Conservation (phyloP, 2,888 invertebrate genomes). For the Chrysolina oricalcia region DNA sequence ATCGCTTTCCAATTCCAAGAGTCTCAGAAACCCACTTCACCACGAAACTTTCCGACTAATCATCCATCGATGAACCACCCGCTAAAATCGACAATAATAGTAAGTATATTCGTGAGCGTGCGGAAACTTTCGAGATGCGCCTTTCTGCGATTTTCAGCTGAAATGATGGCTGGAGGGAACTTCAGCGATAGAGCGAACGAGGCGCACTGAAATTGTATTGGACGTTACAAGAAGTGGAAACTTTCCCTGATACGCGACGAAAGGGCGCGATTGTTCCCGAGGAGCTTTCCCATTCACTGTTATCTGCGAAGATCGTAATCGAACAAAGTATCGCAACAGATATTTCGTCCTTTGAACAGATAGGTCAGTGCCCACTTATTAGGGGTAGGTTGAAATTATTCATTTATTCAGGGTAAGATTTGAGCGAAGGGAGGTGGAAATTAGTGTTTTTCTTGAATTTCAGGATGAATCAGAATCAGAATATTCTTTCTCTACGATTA, state of each 20-base stretch:
- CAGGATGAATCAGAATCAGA: too few species aligned
- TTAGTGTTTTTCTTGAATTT: too few species aligned
- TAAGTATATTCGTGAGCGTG: neutral
- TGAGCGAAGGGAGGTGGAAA: too few species aligned
- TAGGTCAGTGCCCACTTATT: too few species aligned
- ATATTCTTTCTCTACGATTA: too few species aligned
- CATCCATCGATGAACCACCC: neutral
- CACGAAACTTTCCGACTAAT: neutral
- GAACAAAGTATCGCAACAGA: too few species aligned
- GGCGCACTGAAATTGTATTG: neutral
- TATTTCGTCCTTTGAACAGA: too few species aligned
- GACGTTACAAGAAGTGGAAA: neutral
- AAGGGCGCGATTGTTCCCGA: neutral
- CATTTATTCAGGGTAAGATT: too few species aligned
- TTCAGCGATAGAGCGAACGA: neutral
- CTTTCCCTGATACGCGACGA: neutral
- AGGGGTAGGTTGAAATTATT: too few species aligned
- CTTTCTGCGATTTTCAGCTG: neutral
- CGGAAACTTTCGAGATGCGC: constrained; percentile 4
- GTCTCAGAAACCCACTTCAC: neutral
- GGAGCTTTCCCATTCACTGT: too few species aligned
- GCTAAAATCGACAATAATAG: too few species aligned
- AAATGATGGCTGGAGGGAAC: neutral
- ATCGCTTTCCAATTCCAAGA: neutral
- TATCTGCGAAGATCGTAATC: too few species aligned